phyloP scores from a whole-genome alignment of 2,888 invertebrate genomes.

The Sepioteuthis lessoniana region DNA sequence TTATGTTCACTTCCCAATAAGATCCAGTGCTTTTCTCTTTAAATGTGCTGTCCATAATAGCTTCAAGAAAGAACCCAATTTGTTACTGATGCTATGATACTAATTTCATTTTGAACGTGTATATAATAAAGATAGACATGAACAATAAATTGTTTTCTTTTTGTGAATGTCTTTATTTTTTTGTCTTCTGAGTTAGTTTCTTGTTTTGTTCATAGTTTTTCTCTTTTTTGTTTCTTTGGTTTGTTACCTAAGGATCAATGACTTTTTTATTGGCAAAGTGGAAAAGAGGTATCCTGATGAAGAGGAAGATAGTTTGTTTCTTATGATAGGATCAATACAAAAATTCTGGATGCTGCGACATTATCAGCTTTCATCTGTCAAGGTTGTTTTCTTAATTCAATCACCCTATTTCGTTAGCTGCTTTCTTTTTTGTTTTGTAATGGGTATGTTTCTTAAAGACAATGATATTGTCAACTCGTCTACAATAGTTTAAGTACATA shows the following conservation, averaged over 20 bases:
- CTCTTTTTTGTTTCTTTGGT: too few relatives aligned
- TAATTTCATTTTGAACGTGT: too few relatives aligned
- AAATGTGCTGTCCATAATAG: too few relatives aligned
- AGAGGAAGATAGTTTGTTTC: neutral
- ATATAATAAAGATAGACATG: neutral
- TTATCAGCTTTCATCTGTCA: neutral
- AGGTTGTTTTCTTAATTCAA: neutral
- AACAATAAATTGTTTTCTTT: neutral
- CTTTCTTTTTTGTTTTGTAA: neutral
- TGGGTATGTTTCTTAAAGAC: too few relatives aligned
- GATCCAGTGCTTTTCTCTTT: too few relatives aligned
- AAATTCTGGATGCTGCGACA: neutral
- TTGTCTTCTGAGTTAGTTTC: neutral
- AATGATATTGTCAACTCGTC: too few relatives aligned
- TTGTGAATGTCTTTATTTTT: too few relatives aligned
- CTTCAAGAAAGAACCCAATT: too few relatives aligned
- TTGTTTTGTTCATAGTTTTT: neutral
- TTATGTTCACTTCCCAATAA: too few relatives aligned
- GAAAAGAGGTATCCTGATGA: neutral
- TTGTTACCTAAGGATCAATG: neutral
- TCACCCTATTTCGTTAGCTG: neutral
- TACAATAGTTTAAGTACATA: too few relatives aligned
- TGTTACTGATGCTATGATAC: too few relatives aligned
- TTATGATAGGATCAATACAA: neutral
- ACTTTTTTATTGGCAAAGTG: neutral